Evolutionary conservation across 2,888 invertebrate genomes (phyloP).

Genomic region (Metellina segmentata): DNA sequence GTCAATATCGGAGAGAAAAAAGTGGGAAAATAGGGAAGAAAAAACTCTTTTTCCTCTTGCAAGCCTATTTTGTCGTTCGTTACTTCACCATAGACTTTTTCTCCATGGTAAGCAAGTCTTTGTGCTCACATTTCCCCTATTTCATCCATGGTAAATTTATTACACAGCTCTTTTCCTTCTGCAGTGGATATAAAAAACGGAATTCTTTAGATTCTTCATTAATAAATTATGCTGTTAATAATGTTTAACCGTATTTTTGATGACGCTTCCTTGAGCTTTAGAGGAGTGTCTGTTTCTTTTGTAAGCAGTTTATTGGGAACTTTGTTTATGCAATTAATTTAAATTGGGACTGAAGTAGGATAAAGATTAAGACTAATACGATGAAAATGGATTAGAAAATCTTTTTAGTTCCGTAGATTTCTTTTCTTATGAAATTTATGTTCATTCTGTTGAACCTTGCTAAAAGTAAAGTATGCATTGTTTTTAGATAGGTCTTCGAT

Average conservation of each 20-base stretch:
- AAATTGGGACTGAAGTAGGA: too few relatives aligned
- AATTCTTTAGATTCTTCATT: neutral
- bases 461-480: too few relatives aligned
- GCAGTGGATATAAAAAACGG: neutral
- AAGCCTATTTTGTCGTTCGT: neutral
- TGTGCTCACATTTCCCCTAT: constrained; percentile 8
- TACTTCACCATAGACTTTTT: neutral
- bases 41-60: neutral
- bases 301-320: too few relatives aligned
- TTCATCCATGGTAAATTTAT: constrained; percentile 29
- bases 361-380: too few relatives aligned
- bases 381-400: too few relatives aligned
- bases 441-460: too few relatives aligned
- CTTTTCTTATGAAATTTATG: too few relatives aligned
- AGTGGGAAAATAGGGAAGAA: neutral
- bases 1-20: constrained; percentile 36
- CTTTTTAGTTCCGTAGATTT: too few relatives aligned
- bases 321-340: too few relatives aligned
- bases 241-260: neutral
- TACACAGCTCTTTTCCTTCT: neutral
- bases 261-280: neutral
- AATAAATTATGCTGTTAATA: neutral
- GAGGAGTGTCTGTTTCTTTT: too few relatives aligned
- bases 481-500: too few relatives aligned
- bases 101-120: neutral